Evolutionary conservation across 2,113 vertebrate genomes (phyloP).

Genomic region (Saguinus midas): DNA sequence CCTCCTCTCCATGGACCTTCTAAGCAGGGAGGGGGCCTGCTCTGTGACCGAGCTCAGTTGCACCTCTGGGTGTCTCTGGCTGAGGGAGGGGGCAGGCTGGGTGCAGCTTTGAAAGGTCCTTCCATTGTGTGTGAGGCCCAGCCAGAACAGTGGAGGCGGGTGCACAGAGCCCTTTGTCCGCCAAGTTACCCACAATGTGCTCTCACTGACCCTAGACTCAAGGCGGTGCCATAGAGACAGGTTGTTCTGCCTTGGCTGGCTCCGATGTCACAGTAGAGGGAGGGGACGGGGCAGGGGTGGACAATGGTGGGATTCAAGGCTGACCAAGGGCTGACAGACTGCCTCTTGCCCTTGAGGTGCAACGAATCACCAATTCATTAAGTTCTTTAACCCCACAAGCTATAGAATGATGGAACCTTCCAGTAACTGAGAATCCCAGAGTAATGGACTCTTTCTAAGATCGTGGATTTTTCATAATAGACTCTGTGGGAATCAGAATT

Average conservation of each 20-base stretch:
- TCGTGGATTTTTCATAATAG: neutral
- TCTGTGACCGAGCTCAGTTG: neutral
- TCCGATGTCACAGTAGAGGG: neutral
- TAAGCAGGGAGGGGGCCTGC: neutral
- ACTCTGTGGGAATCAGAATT: neutral
- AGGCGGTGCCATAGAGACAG: neutral
- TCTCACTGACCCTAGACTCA: neutral
- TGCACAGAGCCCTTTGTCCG: constrained; percentile 42
- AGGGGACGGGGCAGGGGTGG: neutral
- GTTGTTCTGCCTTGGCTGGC: neutral
- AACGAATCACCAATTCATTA: neutral
- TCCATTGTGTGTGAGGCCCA: constrained; percentile 36
- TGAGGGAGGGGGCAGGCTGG: neutral
- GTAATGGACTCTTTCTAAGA: neutral
- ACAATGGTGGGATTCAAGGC: neutral
- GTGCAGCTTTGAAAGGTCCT: neutral
- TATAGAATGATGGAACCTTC: neutral
- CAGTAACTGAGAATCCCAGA: neutral
- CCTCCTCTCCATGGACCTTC: neutral
- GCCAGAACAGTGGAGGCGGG: neutral
- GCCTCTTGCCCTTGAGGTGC: constrained; percentile 27
- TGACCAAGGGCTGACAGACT: constrained; percentile 10
- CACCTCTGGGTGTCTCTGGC: constrained; percentile 2
- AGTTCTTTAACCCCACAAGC: neutral
- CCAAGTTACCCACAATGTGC: neutral